Evolutionary conservation across 2,113 vertebrate genomes (phyloP).

Genomic region (Galbula dea): DNA sequence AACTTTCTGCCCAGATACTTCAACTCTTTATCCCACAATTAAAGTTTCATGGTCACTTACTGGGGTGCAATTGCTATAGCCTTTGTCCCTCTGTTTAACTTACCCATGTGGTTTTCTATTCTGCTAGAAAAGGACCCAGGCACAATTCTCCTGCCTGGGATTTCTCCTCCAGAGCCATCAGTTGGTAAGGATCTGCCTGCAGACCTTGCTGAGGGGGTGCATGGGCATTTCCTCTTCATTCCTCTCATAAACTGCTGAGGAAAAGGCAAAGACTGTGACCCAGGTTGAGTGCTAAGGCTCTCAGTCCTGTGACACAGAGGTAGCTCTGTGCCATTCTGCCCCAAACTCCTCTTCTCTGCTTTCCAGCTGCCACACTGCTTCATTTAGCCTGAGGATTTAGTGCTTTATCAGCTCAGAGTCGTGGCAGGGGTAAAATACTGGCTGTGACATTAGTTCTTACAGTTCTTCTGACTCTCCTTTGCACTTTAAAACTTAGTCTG

Average conservation of each 20-base stretch:
- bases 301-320: neutral
- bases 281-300: neutral
- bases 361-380: neutral
- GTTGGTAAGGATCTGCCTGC: neutral
- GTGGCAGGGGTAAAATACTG: neutral
- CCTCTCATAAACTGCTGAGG: rapidly evolving
- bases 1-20: neutral
- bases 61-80: no score
- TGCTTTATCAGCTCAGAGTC: neutral
- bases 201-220: neutral
- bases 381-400: neutral
- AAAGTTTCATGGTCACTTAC: rapidly evolving
- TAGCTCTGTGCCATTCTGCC: neutral
- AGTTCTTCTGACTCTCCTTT: neutral
- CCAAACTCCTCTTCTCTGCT: neutral
- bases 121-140: neutral
- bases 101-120: rapidly evolving
- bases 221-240: neutral
- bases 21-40: neutral
- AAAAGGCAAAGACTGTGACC: neutral
- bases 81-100: neutral
- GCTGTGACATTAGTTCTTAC: neutral
- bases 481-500: neutral
- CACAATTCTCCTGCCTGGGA: neutral
- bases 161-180: neutral